Evolutionary conservation across 92 coral and sea anemone species (phyloP).

Genomic region (Nematostella vectensis): DNA sequence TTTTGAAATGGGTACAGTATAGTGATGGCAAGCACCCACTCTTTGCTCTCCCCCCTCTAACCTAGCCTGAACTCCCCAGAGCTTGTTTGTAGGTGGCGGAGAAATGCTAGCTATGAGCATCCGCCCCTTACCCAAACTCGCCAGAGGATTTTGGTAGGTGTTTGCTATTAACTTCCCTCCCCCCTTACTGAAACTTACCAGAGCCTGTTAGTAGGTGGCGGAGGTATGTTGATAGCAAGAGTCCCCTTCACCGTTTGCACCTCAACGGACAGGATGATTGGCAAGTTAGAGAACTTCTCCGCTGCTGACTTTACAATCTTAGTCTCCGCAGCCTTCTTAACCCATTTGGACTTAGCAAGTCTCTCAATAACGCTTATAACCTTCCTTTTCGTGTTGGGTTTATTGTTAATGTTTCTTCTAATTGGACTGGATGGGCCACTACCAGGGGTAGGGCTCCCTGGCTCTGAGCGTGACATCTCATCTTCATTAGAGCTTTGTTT

Average conservation of each 20-base stretch:
- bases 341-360: conserved; percentile 99
- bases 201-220: conserved; percentile 96
- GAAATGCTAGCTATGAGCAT: too few relatives aligned
- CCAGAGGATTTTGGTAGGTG: too few relatives aligned
- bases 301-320: conserved; percentile 94
- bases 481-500: conserved; percentile 60
- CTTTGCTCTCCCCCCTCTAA: too few relatives aligned
- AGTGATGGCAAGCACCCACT: too few relatives aligned
- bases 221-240: conserved; percentile 87
- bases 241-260: conserved; percentile 82
- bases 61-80: conserved; percentile 90
- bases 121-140: too few relatives aligned
- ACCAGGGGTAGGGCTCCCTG: conserved; percentile 11
- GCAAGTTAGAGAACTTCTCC: conserved; percentile 91
- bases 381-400: conserved; percentile 63
- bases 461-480: conserved; percentile 26
- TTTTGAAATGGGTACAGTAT: too few relatives aligned
- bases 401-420: conserved; percentile 11
- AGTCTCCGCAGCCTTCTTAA: conserved; percentile 97
- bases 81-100: too few relatives aligned
- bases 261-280: conserved; percentile 84
- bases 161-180: too few relatives aligned
- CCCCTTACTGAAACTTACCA: too few relatives aligned
- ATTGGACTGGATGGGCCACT: conserved; percentile 24
- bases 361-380: conserved; percentile 78